A percentile compares a stretch with the other conserved stretches of the same genome.
These are phyloP conservation scores for Clostera curtula DNA, from an alignment of 2,888 invertebrate species.

Conservation along the genomic window DNA sequence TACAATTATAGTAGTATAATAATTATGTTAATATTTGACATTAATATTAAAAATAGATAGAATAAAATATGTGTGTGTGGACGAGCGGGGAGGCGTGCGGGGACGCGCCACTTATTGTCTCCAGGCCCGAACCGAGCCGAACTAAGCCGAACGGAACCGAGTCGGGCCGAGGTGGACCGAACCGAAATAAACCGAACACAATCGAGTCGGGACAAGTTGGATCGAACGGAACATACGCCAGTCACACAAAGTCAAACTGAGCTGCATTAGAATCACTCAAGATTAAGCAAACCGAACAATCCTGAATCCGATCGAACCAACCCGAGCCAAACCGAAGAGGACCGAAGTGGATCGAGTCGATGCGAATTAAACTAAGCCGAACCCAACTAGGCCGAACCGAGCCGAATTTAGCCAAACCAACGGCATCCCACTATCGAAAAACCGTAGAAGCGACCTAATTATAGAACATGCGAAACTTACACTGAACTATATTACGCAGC, in stretches of 20 bases:
- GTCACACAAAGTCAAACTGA: no score
- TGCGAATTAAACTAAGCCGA: constrained; percentile 22
- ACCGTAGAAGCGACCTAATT: constrained; percentile 23
- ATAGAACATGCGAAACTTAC: constrained; percentile 31
- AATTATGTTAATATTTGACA: constrained; percentile 74
- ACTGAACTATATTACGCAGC: constrained; percentile 20
- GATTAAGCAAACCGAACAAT: no score
- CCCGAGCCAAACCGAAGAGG: no score
- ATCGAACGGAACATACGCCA: no score
- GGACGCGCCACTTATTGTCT: constrained; percentile 49
- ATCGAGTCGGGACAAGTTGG: no score
- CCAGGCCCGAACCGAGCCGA: constrained; percentile 27
- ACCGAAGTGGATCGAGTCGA: constrained; percentile 12
- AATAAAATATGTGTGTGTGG: constrained; percentile 72
- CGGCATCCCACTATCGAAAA: constrained; percentile 12
- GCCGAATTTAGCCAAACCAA: constrained; percentile 17
- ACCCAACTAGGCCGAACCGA: no score
- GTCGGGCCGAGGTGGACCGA: constrained; percentile 10
- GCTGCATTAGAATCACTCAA: no score
- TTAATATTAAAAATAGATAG: constrained; percentile 74
- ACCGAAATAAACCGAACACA: no score
- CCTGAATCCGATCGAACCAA: constrained; percentile 21
- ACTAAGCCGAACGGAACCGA: no score
- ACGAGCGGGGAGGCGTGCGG: constrained; percentile 63
- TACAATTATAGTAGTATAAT: constrained; percentile 66